Base-by-base conservation (phyloP, 2,888 invertebrate genomes). In the Sceliomorpha sp. region DNA sequence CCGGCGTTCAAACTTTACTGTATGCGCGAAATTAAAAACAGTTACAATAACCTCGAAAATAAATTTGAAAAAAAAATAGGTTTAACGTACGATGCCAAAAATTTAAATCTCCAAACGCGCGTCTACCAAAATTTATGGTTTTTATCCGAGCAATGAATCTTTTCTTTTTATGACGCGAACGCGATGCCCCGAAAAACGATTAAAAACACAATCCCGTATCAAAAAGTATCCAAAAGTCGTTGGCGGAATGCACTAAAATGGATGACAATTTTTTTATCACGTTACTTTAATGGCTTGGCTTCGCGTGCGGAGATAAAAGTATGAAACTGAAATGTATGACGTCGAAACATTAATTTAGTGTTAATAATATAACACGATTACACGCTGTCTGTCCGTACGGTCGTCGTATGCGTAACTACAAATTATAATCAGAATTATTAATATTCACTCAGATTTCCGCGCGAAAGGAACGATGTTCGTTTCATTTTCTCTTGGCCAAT, bases 171-270 rank as follows among this genome's bases (percentile, higher is more conserved):
- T 56, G 48, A 63, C 48, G 42, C 15, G 26, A 45, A 53, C 51
- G 44, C 37, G 37, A 53, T 53, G 39, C 62, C 42, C 55, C 55
- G 15, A 47, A 29, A 20, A 51, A 63, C 55, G 55, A 55, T 63
- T 63, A 62, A 63, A 63, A 63, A 55, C 39, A 27, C 48, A 55
- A 63, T 40, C 42, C 29, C 27, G 42, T 42, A 42, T 48, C 42
- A 55, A 45, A 48, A 55, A 55, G 42, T 42, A 42, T 48, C 42
- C 48, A 45, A 48, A 55, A 55, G 63, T 47, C 42, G 47, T 48
- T 55, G 42, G 10, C n/a, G 63, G 55, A 55, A 55, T 55, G 63
- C 42, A 63, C 55, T 63, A 55, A 63, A 62, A 32, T 63, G 47
- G 48, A 48, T 13, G 45, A 63, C 48, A 63, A 55, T 63, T 63